Conservation (phyloP, 1,140 invertebrate genomes). For the Globodera rostochiensis region DNA sequence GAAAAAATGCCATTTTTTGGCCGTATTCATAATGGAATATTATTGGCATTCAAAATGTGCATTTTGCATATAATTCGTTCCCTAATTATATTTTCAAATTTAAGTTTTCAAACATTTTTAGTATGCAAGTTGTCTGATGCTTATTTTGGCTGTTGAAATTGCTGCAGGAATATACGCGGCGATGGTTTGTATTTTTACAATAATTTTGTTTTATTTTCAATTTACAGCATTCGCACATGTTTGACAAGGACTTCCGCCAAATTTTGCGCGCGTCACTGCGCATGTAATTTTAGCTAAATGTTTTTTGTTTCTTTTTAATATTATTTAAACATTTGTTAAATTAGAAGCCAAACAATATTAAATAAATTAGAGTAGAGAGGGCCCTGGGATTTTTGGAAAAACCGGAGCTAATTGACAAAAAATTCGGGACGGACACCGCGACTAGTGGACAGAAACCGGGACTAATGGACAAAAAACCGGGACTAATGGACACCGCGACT, state of each 20-base stretch:
- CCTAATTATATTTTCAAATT: no score
- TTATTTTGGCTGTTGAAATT: conserved; percentile 63
- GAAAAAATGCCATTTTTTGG: not conserved
- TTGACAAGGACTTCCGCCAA: conserved; percentile 60
- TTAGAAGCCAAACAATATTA: no score
- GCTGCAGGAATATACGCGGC: conserved; percentile 63
- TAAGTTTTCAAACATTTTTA: conserved; percentile 28
- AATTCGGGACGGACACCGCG: no score
- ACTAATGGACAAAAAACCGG: not conserved
- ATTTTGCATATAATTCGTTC: no score
- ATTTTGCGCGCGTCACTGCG: conserved; percentile 40
- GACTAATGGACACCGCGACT: no score
- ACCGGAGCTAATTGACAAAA: not conserved
- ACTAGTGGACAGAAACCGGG: not conserved
- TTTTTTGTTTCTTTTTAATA: no score
- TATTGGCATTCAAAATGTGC: not conserved
- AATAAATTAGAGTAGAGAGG: no score
- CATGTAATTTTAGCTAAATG: not conserved
- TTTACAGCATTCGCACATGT: conserved; percentile 40
- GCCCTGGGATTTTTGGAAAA: no score
- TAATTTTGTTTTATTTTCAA: not conserved
- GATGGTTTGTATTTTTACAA: conserved; percentile 59
- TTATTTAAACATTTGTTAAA: no score
- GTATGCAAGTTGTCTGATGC: conserved; percentile 63
- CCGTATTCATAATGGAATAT: not conserved